Base-by-base conservation (phyloP, 1,140 invertebrate genomes). In the Macrobrachium rosenbergii region DNA sequence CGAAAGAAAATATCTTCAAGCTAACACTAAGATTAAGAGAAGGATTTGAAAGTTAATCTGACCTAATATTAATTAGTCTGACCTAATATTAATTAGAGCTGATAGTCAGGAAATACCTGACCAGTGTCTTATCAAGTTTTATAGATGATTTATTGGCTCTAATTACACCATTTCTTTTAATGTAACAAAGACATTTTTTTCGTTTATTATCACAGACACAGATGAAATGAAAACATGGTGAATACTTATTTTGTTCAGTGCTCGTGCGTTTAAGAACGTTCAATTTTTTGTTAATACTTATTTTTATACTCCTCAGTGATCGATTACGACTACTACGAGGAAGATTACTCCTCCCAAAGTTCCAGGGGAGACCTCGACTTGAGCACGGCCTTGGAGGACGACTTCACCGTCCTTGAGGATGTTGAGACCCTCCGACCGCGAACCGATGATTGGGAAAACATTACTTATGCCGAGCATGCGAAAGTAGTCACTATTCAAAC, bases 381-480 rank as follows among this genome's bases (percentile, higher is more conserved):
- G 5, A 60, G 28, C 16, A 67, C 77, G 43, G 17, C 37, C 11
- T 52, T 80, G 63, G 76, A 73, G 58, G 76, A 79, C 52, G 85
- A 82, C 69, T 73, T 72, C 28, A 73, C 77, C 8, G 67, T 75
- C 67, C 37, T 75, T 23, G 76, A 43, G 59, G 78, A 75, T 14
- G 77, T 28, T 14, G 23, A 58, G 67, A 23, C 67, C 17, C n/a
- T n/a, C 59, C 43, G 67, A 0, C 23, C 73, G 5, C 17, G 3
- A 12, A 6, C n/a, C n/a, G 59, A 45, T 14, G 12, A 19, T 0
- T 63, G 58, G 58, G 43, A 63, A 10, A 69, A 76, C 21, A 43
- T 76, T 10, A 63, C 78, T 28, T 87, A 72, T 23, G 85, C 78
- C 8, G 85, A 87, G 69, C 79, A 87, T 23, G 67, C 79, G 52